Evolutionary conservation across 2,888 invertebrate species (phyloP).

Genomic region (Hydrotaea cyrtoneurina): DNA sequence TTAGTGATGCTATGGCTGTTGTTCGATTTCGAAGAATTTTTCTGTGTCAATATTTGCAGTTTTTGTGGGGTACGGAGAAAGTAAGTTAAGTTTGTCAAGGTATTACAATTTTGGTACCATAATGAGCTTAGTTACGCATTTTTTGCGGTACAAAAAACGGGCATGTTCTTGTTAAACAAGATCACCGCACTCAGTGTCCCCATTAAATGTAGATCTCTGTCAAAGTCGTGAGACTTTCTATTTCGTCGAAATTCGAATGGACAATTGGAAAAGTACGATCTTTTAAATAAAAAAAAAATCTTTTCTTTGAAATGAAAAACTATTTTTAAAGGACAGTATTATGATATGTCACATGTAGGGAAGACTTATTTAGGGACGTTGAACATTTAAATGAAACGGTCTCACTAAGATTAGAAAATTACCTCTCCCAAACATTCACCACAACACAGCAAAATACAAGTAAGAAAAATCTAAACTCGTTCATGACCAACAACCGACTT

Average conservation of each 20-base stretch:
- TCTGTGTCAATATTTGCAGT: slow-evolving; percentile 8
- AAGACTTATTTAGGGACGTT: too few relatives aligned
- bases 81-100: slow-evolving; percentile 25
- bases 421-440: too few relatives aligned
- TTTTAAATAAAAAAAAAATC: too few relatives aligned
- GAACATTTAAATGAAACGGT: too few relatives aligned
- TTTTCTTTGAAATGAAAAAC: too few relatives aligned
- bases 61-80: slow-evolving; percentile 1
- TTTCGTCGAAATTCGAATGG: background rate
- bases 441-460: too few relatives aligned
- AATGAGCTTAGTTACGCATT: slow-evolving; percentile 51
- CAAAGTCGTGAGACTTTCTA: slow-evolving; percentile 1
- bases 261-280: too few relatives aligned
- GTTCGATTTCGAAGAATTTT: background rate
- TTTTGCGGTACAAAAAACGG: background rate
- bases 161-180: slow-evolving; percentile 14
- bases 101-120: slow-evolving; percentile 6
- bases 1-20: slow-evolving; percentile 17
- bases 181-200: background rate
- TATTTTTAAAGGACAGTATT: too few relatives aligned
- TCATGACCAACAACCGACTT: too few relatives aligned
- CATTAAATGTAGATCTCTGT: slow-evolving; percentile 1
- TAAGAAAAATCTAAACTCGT: too few relatives aligned
- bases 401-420: too few relatives aligned
- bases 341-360: too few relatives aligned